Evolutionary conservation across 2,888 invertebrate genomes (phyloP), one percentile per base, ranked within the genome.

Genomic region (Notodonta ziczac): DNA sequence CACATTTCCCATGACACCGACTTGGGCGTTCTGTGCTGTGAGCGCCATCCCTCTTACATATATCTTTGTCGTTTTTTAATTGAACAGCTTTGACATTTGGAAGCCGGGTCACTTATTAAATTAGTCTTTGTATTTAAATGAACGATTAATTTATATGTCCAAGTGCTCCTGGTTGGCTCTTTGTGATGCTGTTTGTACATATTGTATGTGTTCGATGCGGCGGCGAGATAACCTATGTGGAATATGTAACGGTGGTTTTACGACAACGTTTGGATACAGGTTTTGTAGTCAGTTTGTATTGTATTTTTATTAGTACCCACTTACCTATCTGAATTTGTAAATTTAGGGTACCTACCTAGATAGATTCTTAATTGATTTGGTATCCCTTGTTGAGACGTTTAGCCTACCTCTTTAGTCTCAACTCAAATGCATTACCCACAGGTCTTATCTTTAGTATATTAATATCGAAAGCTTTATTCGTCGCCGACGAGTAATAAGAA

Each of bases 71-170:
- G 82, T 89, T 90, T 91, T 90, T 91, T 89, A 85, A 87, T 86
- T 86, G 83, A 85, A 88, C 77, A 79, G 83, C 87, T 91, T 91
- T 91, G 92, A 93, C 92, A 91, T 93, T 91, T 86, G 78, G 86
- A 76, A 90, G 89, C 86, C 84, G 87, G 90, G 87, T 88, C 91
- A 91, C 91, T 92, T 93, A 92, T 93, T 93, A 93, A 93, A 93
- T 93, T 92, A 93, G 90, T 88, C 89, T 92, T 93, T 93, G 91
- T 93, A 92, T 93, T 93, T 91, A 91, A 92, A 93, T 91, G 84
- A 84, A 89, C 89, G 88, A 90, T 91, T 91, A 91, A 91, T 92
- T 88, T 90, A 79, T 80, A 73, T 75, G 74, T 78, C 75, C 77
- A 82, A 80, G 78, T 74, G 83, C 82, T 86, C 76, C 84, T 81